Base-by-base conservation (phyloP, 2,797 vertebrate species). In the Clarias pachynema region DNA sequence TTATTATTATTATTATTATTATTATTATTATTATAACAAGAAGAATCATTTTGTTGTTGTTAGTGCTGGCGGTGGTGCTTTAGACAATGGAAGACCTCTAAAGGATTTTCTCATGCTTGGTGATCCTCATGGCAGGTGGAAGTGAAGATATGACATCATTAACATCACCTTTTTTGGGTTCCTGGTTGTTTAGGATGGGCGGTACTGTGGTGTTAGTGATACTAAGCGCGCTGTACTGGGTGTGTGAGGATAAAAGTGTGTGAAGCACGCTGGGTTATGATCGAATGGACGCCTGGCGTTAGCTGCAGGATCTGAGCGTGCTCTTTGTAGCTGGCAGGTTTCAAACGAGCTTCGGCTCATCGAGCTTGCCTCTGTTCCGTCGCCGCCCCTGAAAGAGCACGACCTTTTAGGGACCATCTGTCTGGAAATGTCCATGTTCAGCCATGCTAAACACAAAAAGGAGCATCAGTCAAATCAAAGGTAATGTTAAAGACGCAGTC, bases 241-340 rank as follows among this genome's bases (percentile, higher is more conserved):
- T 59, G 56, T 63, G 78, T 78, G 80, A 57, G 31, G 87, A 89
- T 89, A 81, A 89, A 89, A 88, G 88, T 81, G 49, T 40, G 18
- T 37, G 80, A 82, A 73, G 72, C 89, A 79, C 2, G 85, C 87
- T 82, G 87, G 87, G 93, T 92, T 87, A 91, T n/a, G 40, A 87
- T 89, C 81, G 89, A 89, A 79, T 31, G 83, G 82, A 91, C 74
- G 77, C 89, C 88, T 74, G 81, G 84, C 53, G 90, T 87, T 82
- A 91, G 91, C 84, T 87, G 88, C 85, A 86, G 74, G 85, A 85
- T 84, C 87, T 84, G 72, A 91, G 84, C 60, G 1, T 6, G 24
- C 85, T 83, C 94, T 96, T 94, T 96, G 92, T 93, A 90, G 90
- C 94, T 77, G 87, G 92, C 94, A 74, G 94, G 90, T 93, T 94